These are phyloP conservation scores for Pelodytes ibericus DNA, from an alignment of 2,797 vertebrate genomes.

Conservation along the genomic window DNA sequence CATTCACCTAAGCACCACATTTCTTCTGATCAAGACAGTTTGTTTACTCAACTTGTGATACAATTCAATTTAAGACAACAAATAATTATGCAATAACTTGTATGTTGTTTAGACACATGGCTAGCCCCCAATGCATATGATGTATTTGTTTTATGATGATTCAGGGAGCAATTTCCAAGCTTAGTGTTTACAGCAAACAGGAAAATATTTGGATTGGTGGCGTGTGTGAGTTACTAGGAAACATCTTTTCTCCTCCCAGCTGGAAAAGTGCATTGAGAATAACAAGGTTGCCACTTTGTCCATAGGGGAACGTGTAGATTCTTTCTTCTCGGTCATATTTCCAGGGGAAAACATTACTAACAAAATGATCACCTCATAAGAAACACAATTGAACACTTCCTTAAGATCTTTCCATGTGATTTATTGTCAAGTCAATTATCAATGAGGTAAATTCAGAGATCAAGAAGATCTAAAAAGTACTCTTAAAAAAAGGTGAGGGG, in stretches of 20 bases:
- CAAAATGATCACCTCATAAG: constrained; percentile 32
- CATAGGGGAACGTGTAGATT: constrained; percentile 51
- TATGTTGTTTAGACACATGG: background rate
- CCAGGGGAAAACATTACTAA: constrained; percentile 64
- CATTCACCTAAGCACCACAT: no score
- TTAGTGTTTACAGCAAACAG: constrained; percentile 15
- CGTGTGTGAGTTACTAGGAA: constrained; percentile 53
- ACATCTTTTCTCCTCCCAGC: constrained; percentile 59
- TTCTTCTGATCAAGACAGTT: no score
- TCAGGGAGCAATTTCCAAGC: background rate
- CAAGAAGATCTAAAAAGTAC: no score
- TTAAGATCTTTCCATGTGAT: no score
- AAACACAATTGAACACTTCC: constrained; percentile 46
- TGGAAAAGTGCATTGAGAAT: constrained; percentile 65
- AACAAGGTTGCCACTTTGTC: constrained; percentile 61
- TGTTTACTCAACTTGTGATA: no score
- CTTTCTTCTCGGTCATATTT: constrained; percentile 18
- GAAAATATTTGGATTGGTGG: constrained; percentile 19
- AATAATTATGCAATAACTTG: background rate
- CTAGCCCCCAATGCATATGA: background rate
- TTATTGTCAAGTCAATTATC: no score
- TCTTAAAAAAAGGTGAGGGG: no score
- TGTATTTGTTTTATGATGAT: background rate
- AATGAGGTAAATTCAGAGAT: no score
- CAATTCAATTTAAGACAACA: background rate